Conservation (phyloP, 2,797 vertebrate species). For the Otolemur crassicaudatus region DNA sequence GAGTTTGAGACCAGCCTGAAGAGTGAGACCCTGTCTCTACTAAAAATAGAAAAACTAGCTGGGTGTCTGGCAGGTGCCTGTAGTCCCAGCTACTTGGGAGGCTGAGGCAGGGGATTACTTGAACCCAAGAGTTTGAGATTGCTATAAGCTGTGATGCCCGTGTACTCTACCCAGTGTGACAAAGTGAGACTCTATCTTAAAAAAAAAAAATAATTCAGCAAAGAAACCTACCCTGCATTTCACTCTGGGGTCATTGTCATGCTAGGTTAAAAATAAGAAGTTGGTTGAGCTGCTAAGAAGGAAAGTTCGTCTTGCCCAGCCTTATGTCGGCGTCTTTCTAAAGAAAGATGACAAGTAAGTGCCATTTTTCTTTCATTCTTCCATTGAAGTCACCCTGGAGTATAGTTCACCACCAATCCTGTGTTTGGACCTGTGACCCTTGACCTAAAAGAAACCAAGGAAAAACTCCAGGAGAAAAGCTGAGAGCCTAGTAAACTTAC, state of each 20-base stretch:
- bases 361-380: background rate
- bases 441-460: background rate
- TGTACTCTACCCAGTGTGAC: too few species aligned
- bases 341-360: slow-evolving; percentile 96
- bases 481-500: fast-evolving
- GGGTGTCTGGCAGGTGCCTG: too few species aligned
- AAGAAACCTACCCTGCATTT: background rate
- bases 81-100: too few species aligned
- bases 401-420: background rate
- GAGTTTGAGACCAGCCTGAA: too few species aligned
- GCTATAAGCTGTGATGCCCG: too few species aligned
- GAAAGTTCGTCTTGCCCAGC: slow-evolving; percentile 97
- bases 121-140: too few species aligned
- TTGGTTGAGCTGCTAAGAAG: slow-evolving; percentile 96
- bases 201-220: background rate
- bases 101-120: too few species aligned
- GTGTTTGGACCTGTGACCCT: background rate
- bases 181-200: too few species aligned
- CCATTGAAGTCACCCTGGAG: background rate
- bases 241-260: slow-evolving; percentile 58
- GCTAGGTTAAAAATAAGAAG: slow-evolving; percentile 95
- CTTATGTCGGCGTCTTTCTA: slow-evolving; percentile 97
- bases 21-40: too few species aligned
- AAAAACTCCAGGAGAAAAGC: background rate
- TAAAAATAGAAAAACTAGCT: too few species aligned